Percentiles rank a stretch among this genome's conserved stretches.
These are phyloP conservation scores for Nomada ferruginata DNA, from an alignment of 2,888 invertebrate genomes.

Conservation along the genomic window DNA sequence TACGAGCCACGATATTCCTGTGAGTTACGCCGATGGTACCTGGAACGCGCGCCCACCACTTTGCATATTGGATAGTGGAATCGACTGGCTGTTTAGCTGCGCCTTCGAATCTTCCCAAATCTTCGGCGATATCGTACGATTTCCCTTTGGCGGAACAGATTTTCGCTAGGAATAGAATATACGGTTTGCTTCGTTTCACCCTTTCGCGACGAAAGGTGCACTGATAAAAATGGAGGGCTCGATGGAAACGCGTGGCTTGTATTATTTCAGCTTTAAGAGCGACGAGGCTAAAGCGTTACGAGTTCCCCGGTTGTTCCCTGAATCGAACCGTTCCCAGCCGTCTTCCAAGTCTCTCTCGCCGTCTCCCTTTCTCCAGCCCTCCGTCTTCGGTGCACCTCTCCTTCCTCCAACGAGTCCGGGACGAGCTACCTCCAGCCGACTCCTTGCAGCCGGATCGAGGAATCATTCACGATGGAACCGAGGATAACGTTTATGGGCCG, in stretches of 20 bases:
- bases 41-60: constrained; percentile 61
- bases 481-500: constrained; percentile 68
- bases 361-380: constrained; percentile 22
- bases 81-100: constrained; percentile 39
- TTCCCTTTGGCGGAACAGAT: too few relatives aligned
- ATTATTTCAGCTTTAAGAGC: too few relatives aligned
- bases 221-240: too few relatives aligned
- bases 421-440: constrained; percentile 62
- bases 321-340: neutral
- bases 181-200: too few relatives aligned
- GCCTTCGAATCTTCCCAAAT: constrained; percentile 35
- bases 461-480: constrained; percentile 74
- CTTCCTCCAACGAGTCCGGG: constrained; percentile 24
- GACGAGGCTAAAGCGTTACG: too few relatives aligned
- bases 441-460: constrained; percentile 66
- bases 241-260: too few relatives aligned
- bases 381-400: constrained; percentile 17
- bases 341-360: constrained; percentile 9
- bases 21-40: constrained; percentile 70
- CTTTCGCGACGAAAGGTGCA: too few relatives aligned
- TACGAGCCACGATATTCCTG: constrained; percentile 66
- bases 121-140: neutral
- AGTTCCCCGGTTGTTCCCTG: neutral
- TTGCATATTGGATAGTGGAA: constrained; percentile 69
- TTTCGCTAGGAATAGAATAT: too few relatives aligned